Percentiles rank a stretch among this genome's conserved stretches.
Conservation (phyloP, 2,797 vertebrate genomes). For the Geotrypetes seraphini region DNA sequence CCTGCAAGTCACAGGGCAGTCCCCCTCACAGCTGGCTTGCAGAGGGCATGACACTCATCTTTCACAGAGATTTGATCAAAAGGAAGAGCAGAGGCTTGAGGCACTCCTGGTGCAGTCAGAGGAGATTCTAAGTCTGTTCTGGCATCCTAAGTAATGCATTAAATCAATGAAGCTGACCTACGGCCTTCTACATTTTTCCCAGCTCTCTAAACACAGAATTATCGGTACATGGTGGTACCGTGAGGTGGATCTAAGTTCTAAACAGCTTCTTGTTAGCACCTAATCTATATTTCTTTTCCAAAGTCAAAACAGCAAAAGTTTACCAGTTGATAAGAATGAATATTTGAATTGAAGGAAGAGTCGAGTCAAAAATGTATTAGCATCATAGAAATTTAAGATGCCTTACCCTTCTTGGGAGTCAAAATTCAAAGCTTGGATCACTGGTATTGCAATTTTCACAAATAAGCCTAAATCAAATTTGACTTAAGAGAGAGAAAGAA, state of each 20-base stretch:
- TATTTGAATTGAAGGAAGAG: too few relatives aligned
- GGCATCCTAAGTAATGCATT: constrained; percentile 69
- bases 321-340: too few relatives aligned
- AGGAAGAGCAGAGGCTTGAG: constrained; percentile 76
- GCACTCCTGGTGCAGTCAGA: constrained; percentile 72
- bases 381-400: too few relatives aligned
- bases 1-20: constrained; percentile 73
- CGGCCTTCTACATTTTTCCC: constrained; percentile 44
- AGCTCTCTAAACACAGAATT: constrained; percentile 17
- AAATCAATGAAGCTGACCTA: constrained; percentile 77
- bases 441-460: too few relatives aligned
- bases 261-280: too few relatives aligned
- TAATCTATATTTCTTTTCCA: too few relatives aligned
- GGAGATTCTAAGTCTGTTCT: constrained; percentile 58
- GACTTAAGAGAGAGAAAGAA: too few relatives aligned
- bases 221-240: constrained; percentile 36
- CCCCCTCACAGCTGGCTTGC: constrained; percentile 79
- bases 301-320: too few relatives aligned
- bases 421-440: too few relatives aligned
- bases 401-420: too few relatives aligned
- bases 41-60: constrained; percentile 87
- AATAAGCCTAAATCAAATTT: too few relatives aligned
- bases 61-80: constrained; percentile 94
- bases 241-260: constrained; percentile 9
- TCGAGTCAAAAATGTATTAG: too few relatives aligned